Evolutionary conservation across 2,888 invertebrate species (phyloP).

Genomic region (Melikaiella ostensackeni): DNA sequence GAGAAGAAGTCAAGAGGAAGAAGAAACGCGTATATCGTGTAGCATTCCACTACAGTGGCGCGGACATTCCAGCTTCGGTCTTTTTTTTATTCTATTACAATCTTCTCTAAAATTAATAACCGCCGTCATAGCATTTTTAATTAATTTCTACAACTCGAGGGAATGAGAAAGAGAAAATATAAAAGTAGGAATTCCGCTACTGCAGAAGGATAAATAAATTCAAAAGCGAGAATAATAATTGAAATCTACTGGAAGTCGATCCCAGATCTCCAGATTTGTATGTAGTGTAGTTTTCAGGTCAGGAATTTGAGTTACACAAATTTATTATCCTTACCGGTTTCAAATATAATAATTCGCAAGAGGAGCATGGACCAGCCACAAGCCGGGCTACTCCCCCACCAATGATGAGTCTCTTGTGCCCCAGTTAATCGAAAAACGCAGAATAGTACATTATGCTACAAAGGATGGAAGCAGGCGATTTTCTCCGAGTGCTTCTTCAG

Average conservation of each 20-base stretch:
- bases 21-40: constrained; percentile 42
- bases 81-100: not conserved
- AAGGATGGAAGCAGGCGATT: no score
- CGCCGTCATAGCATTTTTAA: constrained; percentile 1
- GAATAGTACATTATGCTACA: no score
- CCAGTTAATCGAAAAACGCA: no score
- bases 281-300: no score
- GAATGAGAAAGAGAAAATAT: not conserved
- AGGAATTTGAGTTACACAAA: no score
- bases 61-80: constrained; percentile 37
- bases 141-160: not conserved
- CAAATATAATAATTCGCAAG: no score
- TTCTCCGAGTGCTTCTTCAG: no score
- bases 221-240: not conserved
- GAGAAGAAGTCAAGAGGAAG: constrained; percentile 34
- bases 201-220: constrained; percentile 1
- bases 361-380: not conserved
- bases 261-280: no score
- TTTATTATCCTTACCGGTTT: no score
- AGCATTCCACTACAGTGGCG: constrained; percentile 47
- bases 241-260: no score
- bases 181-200: not conserved
- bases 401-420: not conserved
- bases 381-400: not conserved
- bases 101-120: constrained; percentile 26